A percentile compares a stretch with the other conserved stretches of the same genome.
phyloP scores from a whole-genome alignment of 2,113 vertebrate genomes.

The Xenus cinereus region DNA sequence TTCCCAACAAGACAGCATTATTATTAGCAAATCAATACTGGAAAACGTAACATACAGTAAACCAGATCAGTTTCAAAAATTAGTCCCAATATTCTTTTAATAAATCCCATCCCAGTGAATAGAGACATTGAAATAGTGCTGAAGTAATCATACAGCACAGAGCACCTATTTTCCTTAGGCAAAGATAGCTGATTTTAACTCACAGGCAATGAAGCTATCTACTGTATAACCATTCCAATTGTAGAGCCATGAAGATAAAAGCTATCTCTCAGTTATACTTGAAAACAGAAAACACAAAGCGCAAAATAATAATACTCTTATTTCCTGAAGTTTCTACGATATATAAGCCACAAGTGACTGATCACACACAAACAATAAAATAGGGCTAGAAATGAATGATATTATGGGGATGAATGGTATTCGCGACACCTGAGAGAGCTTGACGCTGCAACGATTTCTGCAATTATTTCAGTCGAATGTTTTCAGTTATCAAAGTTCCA shows the following conservation, averaged over 20 bases:
- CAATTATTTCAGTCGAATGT: not conserved
- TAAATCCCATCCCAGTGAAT: not conserved
- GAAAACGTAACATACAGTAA: not conserved
- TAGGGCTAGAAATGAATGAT: not conserved
- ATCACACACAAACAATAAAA: constrained; percentile 7
- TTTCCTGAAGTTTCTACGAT: constrained; percentile 39
- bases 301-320: not conserved
- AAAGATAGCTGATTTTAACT: not conserved
- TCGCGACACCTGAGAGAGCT: constrained; percentile 2
- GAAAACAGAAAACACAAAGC: constrained; percentile 11
- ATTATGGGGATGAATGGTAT: not conserved
- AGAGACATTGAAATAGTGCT: not conserved
- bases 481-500: constrained; percentile 16
- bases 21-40: not conserved
- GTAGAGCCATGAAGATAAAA: not conserved
- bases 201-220: not conserved
- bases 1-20: not conserved
- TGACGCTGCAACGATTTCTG: constrained; percentile 20
- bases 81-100: not conserved
- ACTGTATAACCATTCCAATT: not conserved
- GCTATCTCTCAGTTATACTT: not conserved
- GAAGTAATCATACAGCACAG: not conserved
- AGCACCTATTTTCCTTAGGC: not conserved
- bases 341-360: constrained; percentile 27
- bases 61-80: not conserved